Evolutionary conservation across 1,140 invertebrate species (phyloP), one percentile per base, ranked within the genome.

Genomic region (Bombus picipes): DNA sequence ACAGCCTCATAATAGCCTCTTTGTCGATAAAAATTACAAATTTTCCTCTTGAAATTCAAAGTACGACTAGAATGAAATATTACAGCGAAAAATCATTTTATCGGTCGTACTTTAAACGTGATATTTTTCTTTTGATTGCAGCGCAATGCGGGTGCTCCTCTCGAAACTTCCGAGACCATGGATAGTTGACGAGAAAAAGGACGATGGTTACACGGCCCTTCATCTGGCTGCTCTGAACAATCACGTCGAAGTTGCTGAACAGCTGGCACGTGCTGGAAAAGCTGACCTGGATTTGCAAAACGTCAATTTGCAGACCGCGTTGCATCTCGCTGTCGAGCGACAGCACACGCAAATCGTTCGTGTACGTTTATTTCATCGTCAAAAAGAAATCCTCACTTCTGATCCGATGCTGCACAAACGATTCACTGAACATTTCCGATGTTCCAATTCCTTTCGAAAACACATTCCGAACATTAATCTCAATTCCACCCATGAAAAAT

Each of bases 161-260:
- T 97, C 97, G 53, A 99, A 99, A 95, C 96, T 99, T 43, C 98
- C 98, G 12, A 96, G 98, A n/a, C 97, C 98, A 3, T 99, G 99
- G 99, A 98, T 99, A 91, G 98, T 99, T 43, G 99, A 99, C 95
- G 99, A 99, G 94, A 99, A 99, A 92, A 99, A 99, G 95, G 98
- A 99, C 94, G 99, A 99, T 94, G 99, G 99, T 4, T 99, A 99
- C 95, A 99, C 99, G 1, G 98, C 99, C 1, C 96, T 99, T 25
- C 99, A 99, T 95, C 96, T 99, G 89, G 98, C 99, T 0, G 98
- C 98, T 0, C 97, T 99, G 10, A 99, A 99, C 95, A 99, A 99
- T 95, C 99, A 99, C 95, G 98, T 99, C 1, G 98, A 99, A 95
- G 98, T 99, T n/a, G 98, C 98, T 1, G 98, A 99, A 94, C 96